Evolutionary conservation across 2,888 invertebrate species (phyloP), one percentile per base, ranked within the genome.

Genomic region (Ophioninae sp.): DNA sequence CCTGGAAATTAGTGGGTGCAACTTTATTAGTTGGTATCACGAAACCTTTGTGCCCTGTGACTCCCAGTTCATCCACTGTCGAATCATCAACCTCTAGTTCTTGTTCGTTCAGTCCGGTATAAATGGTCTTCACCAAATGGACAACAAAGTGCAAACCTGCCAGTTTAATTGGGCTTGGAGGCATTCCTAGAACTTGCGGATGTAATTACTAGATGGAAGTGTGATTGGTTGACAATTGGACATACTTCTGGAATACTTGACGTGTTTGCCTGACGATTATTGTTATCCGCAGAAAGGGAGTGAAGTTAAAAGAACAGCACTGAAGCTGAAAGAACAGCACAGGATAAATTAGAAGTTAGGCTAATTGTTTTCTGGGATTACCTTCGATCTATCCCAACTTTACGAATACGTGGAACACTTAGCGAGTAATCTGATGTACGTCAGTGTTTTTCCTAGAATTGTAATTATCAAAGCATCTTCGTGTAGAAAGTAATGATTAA

Each of bases 1-100:
- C 83, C 85, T 78, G 85, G 87, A 89, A 90, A 90, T 90, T 90
- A 90, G 90, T 88, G 88, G 88, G 88, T 87, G 88, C 89, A 87
- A 90, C 86, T 90, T 90, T 90, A 90, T 90, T 90, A 88, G 89
- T 88, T 72, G 63, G 77, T 88, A 87, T 88, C 90, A 90, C 90
- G 90, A 83, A 88, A 88, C 82, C 81, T 85, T 72, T 85, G 58
- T 69, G 56, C 74, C 81, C 73, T 65, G 61, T 65, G 13, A 67
- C 75, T 75, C 61, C 7, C 58, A 51, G 63, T 81, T 79, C 68
- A 64, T 71, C 69, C 83, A 61, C 64, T 56, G n/a, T 44, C 17
- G 17, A 68, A 73, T 73, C 68, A 73, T 67, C 30, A 39, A 71
- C 75, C 67, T 63, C 75, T 78, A 61, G 67, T 67, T 79, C 67